Evolutionary conservation across 2,113 vertebrate genomes (phyloP).

Genomic region (Lontra canadensis): DNA sequence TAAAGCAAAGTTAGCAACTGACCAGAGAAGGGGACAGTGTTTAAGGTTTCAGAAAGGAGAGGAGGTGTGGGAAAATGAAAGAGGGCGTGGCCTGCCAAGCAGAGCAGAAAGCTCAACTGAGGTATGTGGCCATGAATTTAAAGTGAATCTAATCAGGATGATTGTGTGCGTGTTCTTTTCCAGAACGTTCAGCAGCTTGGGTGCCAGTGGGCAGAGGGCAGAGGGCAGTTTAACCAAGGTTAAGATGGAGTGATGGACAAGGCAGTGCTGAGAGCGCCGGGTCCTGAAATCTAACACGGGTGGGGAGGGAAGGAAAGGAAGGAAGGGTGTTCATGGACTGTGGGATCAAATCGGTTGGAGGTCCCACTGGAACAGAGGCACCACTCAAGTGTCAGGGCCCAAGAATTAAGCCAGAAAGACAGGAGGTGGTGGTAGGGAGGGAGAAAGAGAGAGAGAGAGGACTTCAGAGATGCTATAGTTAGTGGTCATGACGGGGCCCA

Average conservation of each 20-base stretch:
- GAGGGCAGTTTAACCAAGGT: not conserved
- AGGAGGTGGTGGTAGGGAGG: not conserved
- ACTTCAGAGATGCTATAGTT: not conserved
- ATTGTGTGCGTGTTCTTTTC: not conserved
- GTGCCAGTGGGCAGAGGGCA: not conserved
- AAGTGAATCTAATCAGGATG: not conserved
- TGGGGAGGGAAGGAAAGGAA: not conserved
- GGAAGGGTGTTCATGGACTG: not conserved
- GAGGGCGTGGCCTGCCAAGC: not conserved
- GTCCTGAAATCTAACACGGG: not conserved
- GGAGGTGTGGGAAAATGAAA: not conserved
- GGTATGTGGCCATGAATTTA: not conserved
- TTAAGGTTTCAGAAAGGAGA: slow-evolving; percentile 10
- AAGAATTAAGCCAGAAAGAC: not conserved
- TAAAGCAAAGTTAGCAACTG: not conserved
- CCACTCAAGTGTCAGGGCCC: not conserved
- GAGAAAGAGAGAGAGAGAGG: not conserved
- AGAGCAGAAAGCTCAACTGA: not conserved
- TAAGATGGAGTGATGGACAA: not conserved
- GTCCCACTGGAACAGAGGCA: not conserved
- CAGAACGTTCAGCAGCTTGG: not conserved
- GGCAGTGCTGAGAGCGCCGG: not conserved
- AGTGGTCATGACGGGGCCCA: not conserved
- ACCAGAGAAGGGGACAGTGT: not conserved
- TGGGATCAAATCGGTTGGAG: no score